phyloP scores from a whole-genome alignment of 2,888 invertebrate species.

The Abrostola tripartita region DNA sequence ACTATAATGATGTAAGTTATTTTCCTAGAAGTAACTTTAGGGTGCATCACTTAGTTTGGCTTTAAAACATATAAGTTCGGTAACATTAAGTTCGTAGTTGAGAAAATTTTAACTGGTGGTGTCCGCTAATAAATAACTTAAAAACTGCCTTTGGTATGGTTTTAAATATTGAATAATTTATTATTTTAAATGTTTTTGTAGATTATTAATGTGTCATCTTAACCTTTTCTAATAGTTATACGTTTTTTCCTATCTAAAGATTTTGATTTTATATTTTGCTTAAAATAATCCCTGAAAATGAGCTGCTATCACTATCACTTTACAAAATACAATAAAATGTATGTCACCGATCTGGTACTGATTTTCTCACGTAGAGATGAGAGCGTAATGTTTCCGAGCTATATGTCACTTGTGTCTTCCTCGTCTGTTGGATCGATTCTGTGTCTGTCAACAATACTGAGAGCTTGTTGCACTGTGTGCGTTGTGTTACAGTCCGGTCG shows the following conservation, averaged over 20 bases:
- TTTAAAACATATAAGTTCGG: constrained; percentile 72
- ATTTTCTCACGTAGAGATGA: constrained; percentile 12
- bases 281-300: neutral
- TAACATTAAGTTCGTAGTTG: constrained; percentile 57
- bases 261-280: neutral
- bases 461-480: constrained; percentile 72
- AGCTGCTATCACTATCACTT: too few relatives aligned
- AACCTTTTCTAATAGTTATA: neutral
- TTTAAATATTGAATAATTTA: neutral
- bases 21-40: constrained; percentile 79
- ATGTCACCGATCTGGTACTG: constrained; percentile 25
- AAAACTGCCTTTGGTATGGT: neutral
- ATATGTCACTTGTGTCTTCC: constrained; percentile 77
- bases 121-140: constrained; percentile 23
- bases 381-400: constrained; percentile 52
- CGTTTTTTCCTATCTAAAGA: neutral
- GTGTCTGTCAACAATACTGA: constrained; percentile 69
- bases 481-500: constrained; percentile 61
- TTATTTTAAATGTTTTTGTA: too few relatives aligned
- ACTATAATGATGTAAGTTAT: constrained; percentile 74
- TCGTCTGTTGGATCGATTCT: constrained; percentile 74
- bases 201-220: too few relatives aligned
- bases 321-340: neutral
- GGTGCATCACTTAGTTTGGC: constrained; percentile 87
- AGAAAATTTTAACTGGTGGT: constrained; percentile 52